Percentiles rank a stretch among this genome's conserved stretches.
Conservation (phyloP, 2,888 invertebrate genomes). For the Rosalia funebris region DNA sequence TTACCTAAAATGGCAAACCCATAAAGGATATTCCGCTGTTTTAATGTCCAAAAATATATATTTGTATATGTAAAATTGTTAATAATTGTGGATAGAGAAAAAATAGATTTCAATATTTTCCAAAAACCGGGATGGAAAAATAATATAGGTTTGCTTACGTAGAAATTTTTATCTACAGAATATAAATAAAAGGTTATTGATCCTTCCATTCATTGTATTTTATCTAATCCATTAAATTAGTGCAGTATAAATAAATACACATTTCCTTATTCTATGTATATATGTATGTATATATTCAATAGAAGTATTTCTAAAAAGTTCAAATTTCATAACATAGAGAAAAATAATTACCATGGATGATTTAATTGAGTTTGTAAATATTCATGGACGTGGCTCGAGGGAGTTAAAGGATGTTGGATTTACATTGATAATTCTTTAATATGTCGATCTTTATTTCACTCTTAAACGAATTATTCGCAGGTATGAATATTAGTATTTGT, state of each 20-base stretch:
- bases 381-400: neutral
- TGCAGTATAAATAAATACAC: too few species aligned
- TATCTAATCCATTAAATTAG: neutral
- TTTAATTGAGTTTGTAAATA: neutral
- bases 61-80: too few species aligned
- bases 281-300: neutral
- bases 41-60: too few species aligned
- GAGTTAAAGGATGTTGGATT: neutral
- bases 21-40: too few species aligned
- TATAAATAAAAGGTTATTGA: conserved; percentile 1
- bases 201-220: neutral
- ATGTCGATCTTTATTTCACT: too few species aligned
- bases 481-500: too few species aligned
- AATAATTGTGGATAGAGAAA: too few species aligned
- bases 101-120: too few species aligned
- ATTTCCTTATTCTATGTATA: neutral
- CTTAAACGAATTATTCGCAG: too few species aligned
- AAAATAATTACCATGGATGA: neutral
- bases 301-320: neutral
- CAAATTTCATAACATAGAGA: neutral
- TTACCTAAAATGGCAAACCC: neutral
- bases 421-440: too few species aligned
- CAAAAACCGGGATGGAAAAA: too few species aligned
- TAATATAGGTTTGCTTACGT: too few species aligned
- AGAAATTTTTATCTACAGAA: neutral